phyloP scores from a whole-genome alignment of 2,888 invertebrate species.

The Phymatocera aterrima region DNA sequence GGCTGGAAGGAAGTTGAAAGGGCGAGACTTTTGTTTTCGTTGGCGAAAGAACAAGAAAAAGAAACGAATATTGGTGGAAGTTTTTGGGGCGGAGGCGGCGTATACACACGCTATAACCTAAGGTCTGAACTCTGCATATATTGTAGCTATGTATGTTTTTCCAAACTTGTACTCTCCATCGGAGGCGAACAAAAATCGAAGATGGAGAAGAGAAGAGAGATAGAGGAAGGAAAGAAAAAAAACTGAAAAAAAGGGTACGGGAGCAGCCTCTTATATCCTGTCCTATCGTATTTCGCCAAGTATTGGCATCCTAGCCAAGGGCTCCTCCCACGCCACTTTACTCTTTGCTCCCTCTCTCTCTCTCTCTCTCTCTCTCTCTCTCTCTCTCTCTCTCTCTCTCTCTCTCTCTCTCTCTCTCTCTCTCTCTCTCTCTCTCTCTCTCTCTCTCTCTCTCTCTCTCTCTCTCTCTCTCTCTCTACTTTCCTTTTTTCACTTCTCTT shows the following conservation, averaged over 20 bases:
- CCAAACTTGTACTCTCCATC: not conserved
- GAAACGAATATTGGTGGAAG: not conserved
- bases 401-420: not conserved
- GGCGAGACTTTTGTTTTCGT: not conserved
- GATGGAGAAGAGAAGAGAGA: not conserved
- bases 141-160: not conserved
- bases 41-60: not conserved
- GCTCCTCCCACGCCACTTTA: conserved; percentile 12
- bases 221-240: not conserved
- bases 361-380: not conserved
- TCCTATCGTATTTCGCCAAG: conserved; percentile 34
- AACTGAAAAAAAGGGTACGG: not conserved
- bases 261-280: conserved; percentile 25
- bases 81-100: not conserved
- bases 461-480: conserved; percentile 14
- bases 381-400: not conserved
- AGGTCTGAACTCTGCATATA: too few species aligned
- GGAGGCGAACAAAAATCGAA: not conserved
- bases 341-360: not conserved
- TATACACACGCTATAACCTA: not conserved
- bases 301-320: conserved; percentile 12
- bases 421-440: not conserved
- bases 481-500: conserved; percentile 40
- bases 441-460: not conserved
- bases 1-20: not conserved